Conservation (phyloP, 2,888 invertebrate species). For the Drosophila kambysellisi region DNA sequence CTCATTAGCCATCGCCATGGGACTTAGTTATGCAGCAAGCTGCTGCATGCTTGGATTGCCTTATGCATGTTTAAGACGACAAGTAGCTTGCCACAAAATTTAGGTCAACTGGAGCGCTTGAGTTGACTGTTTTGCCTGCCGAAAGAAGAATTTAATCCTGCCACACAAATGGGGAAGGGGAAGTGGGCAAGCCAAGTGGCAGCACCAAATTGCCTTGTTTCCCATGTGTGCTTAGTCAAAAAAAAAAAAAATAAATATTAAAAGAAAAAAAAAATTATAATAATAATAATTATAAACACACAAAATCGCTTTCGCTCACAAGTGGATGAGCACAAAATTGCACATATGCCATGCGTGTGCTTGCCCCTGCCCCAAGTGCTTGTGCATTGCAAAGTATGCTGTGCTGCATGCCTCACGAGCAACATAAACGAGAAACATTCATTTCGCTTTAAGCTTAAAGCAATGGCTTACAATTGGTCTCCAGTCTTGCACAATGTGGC, state of each 20-base stretch:
- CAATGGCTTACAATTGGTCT: conserved; percentile 48
- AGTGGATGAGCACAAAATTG: conserved; percentile 56
- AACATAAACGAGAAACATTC: conserved; percentile 42
- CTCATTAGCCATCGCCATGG: conserved; percentile 73
- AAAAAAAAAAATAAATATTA: conserved; percentile 3
- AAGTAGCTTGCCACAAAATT: conserved; percentile 73
- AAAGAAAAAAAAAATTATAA: too few relatives aligned
- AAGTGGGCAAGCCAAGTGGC: conserved; percentile 24
- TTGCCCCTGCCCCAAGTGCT: background rate
- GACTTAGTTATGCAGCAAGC: conserved; percentile 64
- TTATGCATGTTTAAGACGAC: conserved; percentile 71
- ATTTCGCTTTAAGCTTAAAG: conserved; percentile 43
- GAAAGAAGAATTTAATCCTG: conserved; percentile 35
- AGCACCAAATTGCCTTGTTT: conserved; percentile 69
- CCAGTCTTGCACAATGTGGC: conserved; percentile 6
- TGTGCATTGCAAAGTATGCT: conserved; percentile 32
- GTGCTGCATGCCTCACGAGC: conserved; percentile 46
- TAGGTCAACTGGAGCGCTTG: conserved; percentile 61
- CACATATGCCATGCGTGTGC: conserved; percentile 34
- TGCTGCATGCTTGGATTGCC: conserved; percentile 18
- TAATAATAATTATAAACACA: conserved; percentile 17
- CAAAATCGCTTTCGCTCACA: conserved; percentile 70
- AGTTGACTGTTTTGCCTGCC: conserved; percentile 29
- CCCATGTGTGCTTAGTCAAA: conserved; percentile 10
- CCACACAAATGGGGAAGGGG: background rate